These are phyloP conservation scores for Acleris holmiana DNA, from an alignment of 2,888 invertebrate species.

Conservation along the genomic window DNA sequence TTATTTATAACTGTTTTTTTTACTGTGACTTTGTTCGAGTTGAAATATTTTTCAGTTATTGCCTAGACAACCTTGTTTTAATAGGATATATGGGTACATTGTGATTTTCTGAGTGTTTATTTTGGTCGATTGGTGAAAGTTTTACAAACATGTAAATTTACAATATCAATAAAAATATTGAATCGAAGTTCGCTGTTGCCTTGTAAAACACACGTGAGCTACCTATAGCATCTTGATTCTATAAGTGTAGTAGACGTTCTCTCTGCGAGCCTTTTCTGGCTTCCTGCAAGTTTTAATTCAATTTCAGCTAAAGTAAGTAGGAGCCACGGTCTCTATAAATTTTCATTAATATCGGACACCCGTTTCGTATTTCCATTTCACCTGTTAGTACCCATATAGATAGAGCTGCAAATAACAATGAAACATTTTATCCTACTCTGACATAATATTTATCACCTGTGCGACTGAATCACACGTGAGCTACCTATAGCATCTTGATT, in stretches of 20 bases:
- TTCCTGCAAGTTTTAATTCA: conserved; percentile 25
- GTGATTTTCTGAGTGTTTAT: no score
- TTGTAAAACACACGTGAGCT: no score
- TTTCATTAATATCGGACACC: conserved; percentile 20
- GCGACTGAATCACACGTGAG: conserved; percentile 54
- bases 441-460: conserved; percentile 56
- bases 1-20: background rate
- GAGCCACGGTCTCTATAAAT: conserved; percentile 17
- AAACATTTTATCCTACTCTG: conserved; percentile 41
- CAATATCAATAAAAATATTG: no score
- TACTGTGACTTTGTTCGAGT: background rate
- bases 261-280: conserved; percentile 5
- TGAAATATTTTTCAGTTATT: background rate
- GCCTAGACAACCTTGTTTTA: background rate
- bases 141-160: no score
- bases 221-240: no score
- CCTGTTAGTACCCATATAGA: conserved; percentile 11
- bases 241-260: background rate
- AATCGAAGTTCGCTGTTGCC: no score
- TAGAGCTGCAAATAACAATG: conserved; percentile 18
- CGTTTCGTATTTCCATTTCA: conserved; percentile 15
- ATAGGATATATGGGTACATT: no score
- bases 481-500: no score
- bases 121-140: no score
- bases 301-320: conserved; percentile 17